Base-by-base conservation (phyloP, 2,797 vertebrate genomes). In the Morus bassanus region DNA sequence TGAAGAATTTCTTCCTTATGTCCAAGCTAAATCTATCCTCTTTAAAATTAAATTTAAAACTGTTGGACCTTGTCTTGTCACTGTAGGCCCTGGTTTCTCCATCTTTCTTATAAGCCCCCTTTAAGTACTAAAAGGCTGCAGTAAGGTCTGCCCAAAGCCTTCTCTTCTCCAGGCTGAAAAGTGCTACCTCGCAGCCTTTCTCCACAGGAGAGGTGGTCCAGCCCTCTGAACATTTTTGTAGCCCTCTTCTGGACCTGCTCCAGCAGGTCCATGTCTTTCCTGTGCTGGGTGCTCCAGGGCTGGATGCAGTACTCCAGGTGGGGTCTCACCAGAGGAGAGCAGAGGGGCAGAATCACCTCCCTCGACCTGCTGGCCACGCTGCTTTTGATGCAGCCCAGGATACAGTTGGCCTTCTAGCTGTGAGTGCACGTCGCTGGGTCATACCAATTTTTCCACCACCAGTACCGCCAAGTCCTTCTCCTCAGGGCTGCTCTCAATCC, bases 391-490 rank as follows among this genome's bases (percentile, higher is more conserved):
- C 33, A 45, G 53, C 28, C 41, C 23, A 39, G 12, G 7, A 13
- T 35, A 16, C 1, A 0, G 17, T 56, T 61, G 41, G 14, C 14
- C 4, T 73, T 68, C n/a, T 46, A 59, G 14, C 45, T 78, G 30
- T 0, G 1, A n/a, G 23, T 3, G 1, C 18, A 19, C 5, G 2
- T 53, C 60, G 60, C 18, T 1, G 2, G 21, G 24, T 59, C 14
- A 9, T 16, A 11, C 31, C 31, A 57, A 13, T 11, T 63, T 70
- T 57, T 33, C 35, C 16, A 50, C 39, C 17, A 24, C 11, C 14
- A 31, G 14, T 11, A 28, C 5, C 18, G 4, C 13, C 4, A 50
- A 35, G 33, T 37, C 74, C 45, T 69, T 25, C 27, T 88, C 6
- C 0, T 2, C 39, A 46, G 45, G 24, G 37, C 39, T 65, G 37